Base-by-base conservation (phyloP, 2,888 invertebrate species). In the Dasypolia templi region DNA sequence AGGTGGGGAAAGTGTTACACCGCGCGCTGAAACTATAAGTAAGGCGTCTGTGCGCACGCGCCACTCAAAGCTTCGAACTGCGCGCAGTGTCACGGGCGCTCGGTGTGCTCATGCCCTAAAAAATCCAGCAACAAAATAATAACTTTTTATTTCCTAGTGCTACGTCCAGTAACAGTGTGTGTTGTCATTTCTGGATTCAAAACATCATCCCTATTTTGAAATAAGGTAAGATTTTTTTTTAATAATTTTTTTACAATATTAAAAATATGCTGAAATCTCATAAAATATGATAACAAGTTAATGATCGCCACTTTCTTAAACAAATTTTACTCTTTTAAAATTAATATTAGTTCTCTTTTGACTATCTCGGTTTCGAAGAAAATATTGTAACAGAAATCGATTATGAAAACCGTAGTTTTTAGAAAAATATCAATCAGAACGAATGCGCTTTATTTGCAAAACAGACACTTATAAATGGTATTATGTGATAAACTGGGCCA, bases 1-100 rank as follows among this genome's bases (percentile, higher is more conserved):
- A 88, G 93, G 93, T 91, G 94, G 96, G 95, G 95, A 95, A 95
- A 95, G 95, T 95, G 93, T 92, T 92, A 93, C 93, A 90, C 86
- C 82, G 88, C 86, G 81, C 82, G 77, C 91, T 92, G 93, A 95
- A 94, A 91, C 93, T 96, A 96, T 95, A 96, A 96, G 95, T 95
- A 95, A 91, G 93, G 86, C 83, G 71, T 75, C 63, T 32, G 2
- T 71, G 88, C 89, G 91, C 90, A 82, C 89, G 92, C 93, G 93
- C 90, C 79, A 82, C 87, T 88, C 94, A 94, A 94, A 94, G 93
- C 93, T 93, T 83, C 82, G 76, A 83, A 87, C 80, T 85, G 80
- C 85, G 88, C 89, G 88, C 89, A 86, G 88, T 91, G 91, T 92
- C 88, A 89, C 92, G 92, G 89, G 81, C 90, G 89, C 81, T 75